Conservation (phyloP, 2,797 vertebrate species). For the Kryptopterus vitreolus region DNA sequence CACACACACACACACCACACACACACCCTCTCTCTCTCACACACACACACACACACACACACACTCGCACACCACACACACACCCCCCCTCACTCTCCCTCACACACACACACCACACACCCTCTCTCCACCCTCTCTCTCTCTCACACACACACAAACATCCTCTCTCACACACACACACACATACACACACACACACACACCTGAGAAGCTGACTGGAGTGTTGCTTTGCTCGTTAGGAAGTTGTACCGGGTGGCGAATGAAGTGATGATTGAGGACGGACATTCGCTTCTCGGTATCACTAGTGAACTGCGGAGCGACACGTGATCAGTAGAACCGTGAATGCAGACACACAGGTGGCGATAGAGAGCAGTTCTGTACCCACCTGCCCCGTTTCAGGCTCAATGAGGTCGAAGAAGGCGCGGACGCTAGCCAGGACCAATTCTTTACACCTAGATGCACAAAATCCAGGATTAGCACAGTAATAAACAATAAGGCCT, state of each 20-base stretch:
- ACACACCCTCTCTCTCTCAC: too few species aligned
- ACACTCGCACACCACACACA: too few species aligned
- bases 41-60: too few species aligned
- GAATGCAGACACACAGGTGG: neutral
- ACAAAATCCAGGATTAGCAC: too few species aligned
- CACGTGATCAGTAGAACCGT: neutral
- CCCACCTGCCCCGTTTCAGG: constrained; percentile 89
- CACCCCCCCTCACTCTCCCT: too few species aligned
- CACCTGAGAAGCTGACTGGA: constrained; percentile 79
- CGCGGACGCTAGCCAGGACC: constrained; percentile 86
- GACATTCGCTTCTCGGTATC: constrained; percentile 79
- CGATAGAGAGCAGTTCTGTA: constrained; percentile 19
- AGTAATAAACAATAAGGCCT: too few species aligned
- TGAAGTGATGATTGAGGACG: constrained; percentile 89
- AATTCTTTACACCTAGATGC: constrained; percentile 99
- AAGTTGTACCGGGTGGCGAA: constrained; percentile 85
- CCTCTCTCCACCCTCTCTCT: too few species aligned
- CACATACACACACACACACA: constrained; percentile 41
- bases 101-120: too few species aligned
- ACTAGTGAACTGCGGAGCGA: constrained; percentile 81
- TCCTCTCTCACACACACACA: too few species aligned
- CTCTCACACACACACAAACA: too few species aligned
- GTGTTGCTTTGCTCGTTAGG: constrained; percentile 73
- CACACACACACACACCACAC: too few species aligned
- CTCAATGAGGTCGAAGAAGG: constrained; percentile 92